These are phyloP conservation scores for Harpagifer antarcticus DNA, from an alignment of 2,797 vertebrate species.

Conservation along the genomic window DNA sequence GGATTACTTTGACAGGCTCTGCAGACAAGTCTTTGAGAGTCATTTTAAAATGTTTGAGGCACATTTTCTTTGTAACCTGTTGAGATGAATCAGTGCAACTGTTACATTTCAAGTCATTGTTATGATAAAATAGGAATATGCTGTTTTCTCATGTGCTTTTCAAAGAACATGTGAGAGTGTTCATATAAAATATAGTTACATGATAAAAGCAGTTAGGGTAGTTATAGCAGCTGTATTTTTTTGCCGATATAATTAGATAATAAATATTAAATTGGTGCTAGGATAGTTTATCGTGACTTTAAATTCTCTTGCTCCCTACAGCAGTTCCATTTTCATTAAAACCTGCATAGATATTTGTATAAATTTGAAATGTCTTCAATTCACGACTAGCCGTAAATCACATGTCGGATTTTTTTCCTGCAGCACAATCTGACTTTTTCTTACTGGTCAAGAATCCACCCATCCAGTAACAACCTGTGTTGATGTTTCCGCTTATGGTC, in stretches of 20 bases:
- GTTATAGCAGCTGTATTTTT: slow-evolving; percentile 10
- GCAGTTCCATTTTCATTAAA: neutral
- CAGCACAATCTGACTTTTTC: neutral
- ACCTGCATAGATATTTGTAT: slow-evolving; percentile 2
- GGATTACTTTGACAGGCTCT: slow-evolving; percentile 53
- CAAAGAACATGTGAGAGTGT: neutral
- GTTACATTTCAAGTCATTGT: neutral
- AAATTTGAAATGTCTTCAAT: neutral
- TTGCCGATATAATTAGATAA: slow-evolving; percentile 7
- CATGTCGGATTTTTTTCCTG: neutral
- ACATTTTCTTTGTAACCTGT: slow-evolving; percentile 7
- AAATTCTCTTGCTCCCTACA: neutral
- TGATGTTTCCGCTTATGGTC: neutral
- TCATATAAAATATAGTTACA: neutral
- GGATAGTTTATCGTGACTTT: neutral
- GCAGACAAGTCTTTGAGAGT: neutral
- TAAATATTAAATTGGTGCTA: slow-evolving; percentile 19
- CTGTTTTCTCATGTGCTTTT: neutral
- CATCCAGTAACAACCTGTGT: neutral
- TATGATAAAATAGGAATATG: neutral
- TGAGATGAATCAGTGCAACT: slow-evolving; percentile 7
- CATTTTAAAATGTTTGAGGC: neutral
- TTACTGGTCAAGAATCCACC: neutral
- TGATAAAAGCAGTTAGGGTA: neutral
- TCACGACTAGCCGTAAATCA: neutral